Evolutionary conservation across 2,113 vertebrate genomes (phyloP), one percentile per base, ranked within the genome.

Genomic region (Neomonachus schauinslandi): DNA sequence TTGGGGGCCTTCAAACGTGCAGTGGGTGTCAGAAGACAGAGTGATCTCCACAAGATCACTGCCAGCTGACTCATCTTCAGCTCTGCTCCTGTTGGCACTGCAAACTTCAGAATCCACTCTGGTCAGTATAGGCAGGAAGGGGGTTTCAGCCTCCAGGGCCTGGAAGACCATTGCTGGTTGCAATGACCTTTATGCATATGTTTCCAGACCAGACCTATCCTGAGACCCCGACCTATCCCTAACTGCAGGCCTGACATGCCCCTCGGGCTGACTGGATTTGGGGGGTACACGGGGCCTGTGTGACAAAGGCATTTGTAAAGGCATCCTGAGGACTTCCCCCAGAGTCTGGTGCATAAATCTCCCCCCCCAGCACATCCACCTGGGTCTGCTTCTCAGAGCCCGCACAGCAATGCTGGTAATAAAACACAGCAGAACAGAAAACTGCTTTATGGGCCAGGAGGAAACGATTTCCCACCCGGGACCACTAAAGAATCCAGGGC

Each of bases 361-460:
- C 14, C 42, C 63, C 63, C 24, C 51, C 9, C 18, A 36, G 39
- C 28, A 18, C 46, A 33, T 39, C 28, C 74, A 53, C 79, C 82
- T 31, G 39, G 84, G 85, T 57, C 63, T 4, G 36, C 71, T 15
- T 57, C 79, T 67, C 53, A 77, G 19, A 14, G 26, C 36, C 67
- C 15, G 0, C 90, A 33, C 39, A 51, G 87, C 59, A 91, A 55
- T 0, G 0, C 19, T 42, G 72, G 33, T 18, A 49, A n/a, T 92
- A 96, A 96, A 97, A 92, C 89, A 92, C 51, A 59, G 49, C 76
- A 33, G 39, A 92, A 79, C 87, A 95, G 88, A 96, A 1, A 42
- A 90, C 92, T 95, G 91, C 71, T 95, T 97, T 97, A 94, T 95
- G 88, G 72, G 74, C 92, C 80, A 46, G 84, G 94, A 89, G 69